Conservation (phyloP, 2,888 invertebrate genomes). For the Eristalis arbustorum region DNA sequence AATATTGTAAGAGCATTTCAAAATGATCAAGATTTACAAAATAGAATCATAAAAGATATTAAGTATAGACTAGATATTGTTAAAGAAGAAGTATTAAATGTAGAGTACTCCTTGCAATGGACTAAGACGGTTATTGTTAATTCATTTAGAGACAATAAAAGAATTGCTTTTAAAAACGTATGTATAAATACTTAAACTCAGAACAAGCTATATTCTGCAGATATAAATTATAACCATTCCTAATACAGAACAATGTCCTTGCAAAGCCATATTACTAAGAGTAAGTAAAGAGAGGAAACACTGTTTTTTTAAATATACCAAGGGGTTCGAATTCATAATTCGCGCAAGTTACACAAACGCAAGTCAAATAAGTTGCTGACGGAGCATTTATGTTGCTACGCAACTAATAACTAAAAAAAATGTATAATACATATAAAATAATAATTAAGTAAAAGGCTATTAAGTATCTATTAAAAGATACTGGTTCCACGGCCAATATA, state of each 20-base stretch:
- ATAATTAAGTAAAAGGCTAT: too few species aligned
- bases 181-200: constrained; percentile 11
- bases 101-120: too few species aligned
- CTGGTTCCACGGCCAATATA: too few species aligned
- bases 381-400: too few species aligned
- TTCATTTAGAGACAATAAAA: background rate
- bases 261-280: background rate
- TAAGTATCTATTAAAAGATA: too few species aligned
- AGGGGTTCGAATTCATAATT: too few species aligned
- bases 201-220: constrained; percentile 13
- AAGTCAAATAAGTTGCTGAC: too few species aligned
- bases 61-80: constrained; percentile 34
- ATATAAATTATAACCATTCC: constrained; percentile 27
- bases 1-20: constrained; percentile 1
- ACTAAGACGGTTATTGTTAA: background rate
- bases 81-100: background rate
- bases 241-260: constrained; percentile 5
- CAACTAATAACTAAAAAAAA: too few species aligned
- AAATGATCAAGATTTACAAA: background rate
- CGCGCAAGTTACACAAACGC: too few species aligned
- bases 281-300: background rate
- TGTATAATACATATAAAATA: too few species aligned
- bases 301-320: too few species aligned
- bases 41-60: constrained; percentile 6
- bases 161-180: background rate